Conservation (phyloP, 2,797 vertebrate species). For the Danio choprae region DNA sequence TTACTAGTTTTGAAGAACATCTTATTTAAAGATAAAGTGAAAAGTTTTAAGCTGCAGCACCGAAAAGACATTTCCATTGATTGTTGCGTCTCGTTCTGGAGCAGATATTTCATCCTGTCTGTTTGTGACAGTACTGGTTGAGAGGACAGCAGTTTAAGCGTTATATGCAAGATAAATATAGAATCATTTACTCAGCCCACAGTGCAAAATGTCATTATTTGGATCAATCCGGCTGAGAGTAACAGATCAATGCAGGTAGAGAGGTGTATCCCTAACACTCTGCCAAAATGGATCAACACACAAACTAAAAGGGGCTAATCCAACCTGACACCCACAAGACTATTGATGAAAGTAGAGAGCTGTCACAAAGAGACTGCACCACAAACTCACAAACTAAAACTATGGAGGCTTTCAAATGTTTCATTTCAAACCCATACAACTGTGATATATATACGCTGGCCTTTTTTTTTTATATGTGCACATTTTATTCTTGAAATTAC, state of each 20-base stretch:
- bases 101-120: neutral
- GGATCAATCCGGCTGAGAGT: conserved; percentile 32
- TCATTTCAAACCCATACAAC: too few species aligned
- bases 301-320: conserved; percentile 35
- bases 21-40: neutral
- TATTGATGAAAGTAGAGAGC: conserved; percentile 20
- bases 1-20: neutral
- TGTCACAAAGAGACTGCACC: conserved; percentile 12
- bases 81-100: neutral
- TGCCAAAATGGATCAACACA: conserved; percentile 43
- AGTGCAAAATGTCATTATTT: conserved; percentile 41
- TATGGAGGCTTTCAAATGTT: too few species aligned
- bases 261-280: conserved; percentile 29
- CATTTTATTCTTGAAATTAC: too few species aligned
- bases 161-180: conserved; percentile 46
- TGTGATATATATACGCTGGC: too few species aligned
- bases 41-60: neutral
- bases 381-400: conserved; percentile 22
- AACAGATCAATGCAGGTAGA: conserved; percentile 43
- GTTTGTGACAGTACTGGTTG: neutral
- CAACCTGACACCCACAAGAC: conserved; percentile 34
- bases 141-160: neutral
- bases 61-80: neutral
- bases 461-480: too few species aligned
- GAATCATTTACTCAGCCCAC: conserved; percentile 20